phyloP scores from a whole-genome alignment of 2,797 vertebrate species.

The Sebastes goodei region DNA sequence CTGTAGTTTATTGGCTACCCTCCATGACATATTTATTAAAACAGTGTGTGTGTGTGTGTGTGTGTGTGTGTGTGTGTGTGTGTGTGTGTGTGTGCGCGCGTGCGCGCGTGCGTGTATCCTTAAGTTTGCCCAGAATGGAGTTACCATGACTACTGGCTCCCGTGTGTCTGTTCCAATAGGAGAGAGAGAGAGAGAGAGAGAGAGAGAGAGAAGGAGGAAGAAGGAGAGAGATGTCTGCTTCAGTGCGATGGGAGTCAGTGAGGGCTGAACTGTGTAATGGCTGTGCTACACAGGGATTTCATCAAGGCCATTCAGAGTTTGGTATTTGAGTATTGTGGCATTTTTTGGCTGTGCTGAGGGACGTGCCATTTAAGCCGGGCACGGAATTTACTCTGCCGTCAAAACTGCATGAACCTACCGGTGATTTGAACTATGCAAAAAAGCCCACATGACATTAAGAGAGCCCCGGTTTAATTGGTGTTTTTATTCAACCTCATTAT shows the following conservation, averaged over 20 bases:
- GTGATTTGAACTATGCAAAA: slow-evolving; percentile 35
- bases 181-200: neutral
- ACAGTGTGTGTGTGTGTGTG: slow-evolving; percentile 15
- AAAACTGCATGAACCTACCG: slow-evolving; percentile 11
- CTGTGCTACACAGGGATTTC: slow-evolving; percentile 73
- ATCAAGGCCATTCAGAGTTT: slow-evolving; percentile 79
- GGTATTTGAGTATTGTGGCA: slow-evolving; percentile 60
- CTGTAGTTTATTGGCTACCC: neutral
- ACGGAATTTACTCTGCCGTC: slow-evolving; percentile 22
- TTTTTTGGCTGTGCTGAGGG: slow-evolving; percentile 58
- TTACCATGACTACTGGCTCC: slow-evolving; percentile 83
- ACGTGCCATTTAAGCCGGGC: slow-evolving; percentile 50
- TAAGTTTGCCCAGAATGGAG: slow-evolving; percentile 77
- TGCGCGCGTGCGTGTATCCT: too few species aligned
- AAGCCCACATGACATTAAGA: slow-evolving; percentile 17
- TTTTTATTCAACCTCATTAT: slow-evolving; percentile 16
- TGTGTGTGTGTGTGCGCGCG: slow-evolving; percentile 19
- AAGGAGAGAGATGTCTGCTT: slow-evolving; percentile 47
- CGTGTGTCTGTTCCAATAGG: slow-evolving; percentile 69
- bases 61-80: slow-evolving; percentile 18
- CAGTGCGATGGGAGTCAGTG: slow-evolving; percentile 38
- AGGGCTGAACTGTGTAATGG: slow-evolving; percentile 72
- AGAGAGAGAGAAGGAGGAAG: slow-evolving; percentile 13
- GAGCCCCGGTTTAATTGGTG: neutral
- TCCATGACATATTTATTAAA: slow-evolving; percentile 70